Evolutionary conservation across 2,888 invertebrate species (phyloP).

Genomic region (Marronus borbonicus): DNA sequence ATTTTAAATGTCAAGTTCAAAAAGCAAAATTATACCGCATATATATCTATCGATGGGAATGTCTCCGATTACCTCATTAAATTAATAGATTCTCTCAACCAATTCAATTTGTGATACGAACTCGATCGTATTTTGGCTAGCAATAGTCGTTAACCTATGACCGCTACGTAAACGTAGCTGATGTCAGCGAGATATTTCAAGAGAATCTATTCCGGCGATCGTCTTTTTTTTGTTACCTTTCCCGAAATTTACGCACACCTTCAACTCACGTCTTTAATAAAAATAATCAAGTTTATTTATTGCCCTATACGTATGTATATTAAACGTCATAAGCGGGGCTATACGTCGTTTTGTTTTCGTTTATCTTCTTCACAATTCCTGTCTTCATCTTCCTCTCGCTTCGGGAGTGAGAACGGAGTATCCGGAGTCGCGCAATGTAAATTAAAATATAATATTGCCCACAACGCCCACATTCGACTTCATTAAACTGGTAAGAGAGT

Average conservation of each 20-base stretch:
- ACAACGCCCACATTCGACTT: constrained; percentile 19
- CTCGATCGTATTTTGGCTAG: too few relatives aligned
- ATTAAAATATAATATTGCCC: constrained; percentile 33
- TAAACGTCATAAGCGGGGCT: constrained; percentile 5
- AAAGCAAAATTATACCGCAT: too few relatives aligned
- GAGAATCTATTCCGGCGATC: background rate
- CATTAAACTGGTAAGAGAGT: constrained; percentile 27
- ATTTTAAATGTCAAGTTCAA: too few relatives aligned
- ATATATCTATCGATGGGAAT: too few relatives aligned
- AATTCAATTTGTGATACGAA: too few relatives aligned
- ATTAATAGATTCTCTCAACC: too few relatives aligned
- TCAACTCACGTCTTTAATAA: constrained; percentile 24
- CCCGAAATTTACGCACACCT: constrained; percentile 22
- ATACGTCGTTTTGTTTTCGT: background rate
- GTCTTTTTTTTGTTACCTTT: background rate
- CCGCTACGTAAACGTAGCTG: background rate
- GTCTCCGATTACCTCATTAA: too few relatives aligned
- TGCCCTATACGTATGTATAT: constrained; percentile 29
- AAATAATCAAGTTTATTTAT: constrained; percentile 35
- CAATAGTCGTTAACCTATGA: too few relatives aligned
- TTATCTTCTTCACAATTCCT: background rate
- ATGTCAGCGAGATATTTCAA: constrained; percentile 27
- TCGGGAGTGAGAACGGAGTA: background rate
- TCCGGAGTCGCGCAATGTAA: constrained; percentile 19
- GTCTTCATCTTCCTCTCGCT: background rate